phyloP scores from a whole-genome alignment of 30 jellyfish, hydroid and myxozoan genomes.

The Aurelia coerulea region DNA sequence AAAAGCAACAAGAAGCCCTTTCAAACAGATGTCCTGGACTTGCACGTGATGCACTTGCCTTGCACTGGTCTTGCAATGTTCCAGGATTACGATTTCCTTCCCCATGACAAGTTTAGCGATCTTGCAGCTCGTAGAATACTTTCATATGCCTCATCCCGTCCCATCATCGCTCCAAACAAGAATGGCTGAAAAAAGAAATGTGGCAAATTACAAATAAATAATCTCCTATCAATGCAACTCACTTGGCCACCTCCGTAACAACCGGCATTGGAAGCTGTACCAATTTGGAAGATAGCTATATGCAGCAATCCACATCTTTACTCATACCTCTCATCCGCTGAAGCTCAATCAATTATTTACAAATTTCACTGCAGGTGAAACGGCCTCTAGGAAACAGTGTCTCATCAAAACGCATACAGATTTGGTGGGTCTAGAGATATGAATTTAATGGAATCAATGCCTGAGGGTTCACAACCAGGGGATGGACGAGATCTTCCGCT shows the following conservation, averaged over 20 bases:
- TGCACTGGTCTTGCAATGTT: not conserved
- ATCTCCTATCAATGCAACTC: not conserved
- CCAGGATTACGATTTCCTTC: slow-evolving; percentile 38
- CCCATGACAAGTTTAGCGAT: slow-evolving; percentile 83
- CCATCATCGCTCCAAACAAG: slow-evolving; percentile 96
- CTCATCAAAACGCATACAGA: no score
- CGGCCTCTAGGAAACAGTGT: no score
- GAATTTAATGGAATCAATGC: no score
- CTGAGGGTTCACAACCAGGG: no score
- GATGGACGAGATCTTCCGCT: no score
- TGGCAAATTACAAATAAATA: not conserved
- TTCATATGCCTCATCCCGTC: slow-evolving; percentile 93
- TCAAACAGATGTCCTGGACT: no score
- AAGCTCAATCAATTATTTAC: no score
- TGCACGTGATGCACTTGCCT: no score
- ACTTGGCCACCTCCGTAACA: not conserved
- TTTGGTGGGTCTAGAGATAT: no score
- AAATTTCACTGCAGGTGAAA: no score
- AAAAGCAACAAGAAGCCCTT: no score
- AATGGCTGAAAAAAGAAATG: slow-evolving; percentile 63
- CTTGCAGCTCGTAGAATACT: slow-evolving; percentile 85
- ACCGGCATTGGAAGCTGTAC: not conserved
- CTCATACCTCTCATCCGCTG: no score
- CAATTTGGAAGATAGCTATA: not conserved
- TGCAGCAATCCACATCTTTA: not conserved